Evolutionary conservation across 2,888 invertebrate species (phyloP).

Genomic region (Harpalus rufipes): DNA sequence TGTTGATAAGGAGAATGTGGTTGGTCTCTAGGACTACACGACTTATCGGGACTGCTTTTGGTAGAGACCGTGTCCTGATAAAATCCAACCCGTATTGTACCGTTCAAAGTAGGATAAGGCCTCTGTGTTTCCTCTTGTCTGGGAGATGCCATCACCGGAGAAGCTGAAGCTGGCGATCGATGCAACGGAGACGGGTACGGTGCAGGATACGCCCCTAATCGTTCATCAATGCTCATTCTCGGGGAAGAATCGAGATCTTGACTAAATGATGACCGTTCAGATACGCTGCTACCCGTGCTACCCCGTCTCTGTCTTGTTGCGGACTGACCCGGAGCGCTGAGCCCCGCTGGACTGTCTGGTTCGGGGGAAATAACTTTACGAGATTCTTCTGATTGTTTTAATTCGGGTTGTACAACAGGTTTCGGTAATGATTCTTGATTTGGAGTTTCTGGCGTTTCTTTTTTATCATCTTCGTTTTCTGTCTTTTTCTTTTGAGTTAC

Average conservation of each 20-base stretch:
- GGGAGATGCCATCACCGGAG: conserved; percentile 83
- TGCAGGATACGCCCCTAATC: conserved; percentile 82
- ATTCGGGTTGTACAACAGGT: conserved; percentile 72
- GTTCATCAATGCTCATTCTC: conserved; percentile 81
- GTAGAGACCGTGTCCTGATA: conserved; percentile 93
- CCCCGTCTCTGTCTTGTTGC: conserved; percentile 82
- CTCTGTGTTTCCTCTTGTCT: conserved; percentile 84
- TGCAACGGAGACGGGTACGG: conserved; percentile 87
- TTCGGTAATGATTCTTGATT: conserved; percentile 67
- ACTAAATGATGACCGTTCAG: conserved; percentile 88
- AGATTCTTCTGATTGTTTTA: conserved; percentile 69
- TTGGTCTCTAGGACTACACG: conserved; percentile 88
- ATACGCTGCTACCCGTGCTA: conserved; percentile 89
- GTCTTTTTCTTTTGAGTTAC: conserved; percentile 80
- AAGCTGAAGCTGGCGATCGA: conserved; percentile 86
- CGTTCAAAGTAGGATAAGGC: conserved; percentile 87
- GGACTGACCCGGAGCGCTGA: conserved; percentile 72
- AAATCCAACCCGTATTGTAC: conserved; percentile 91
- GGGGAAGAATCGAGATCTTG: conserved; percentile 86
- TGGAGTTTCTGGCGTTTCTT: conserved; percentile 75
- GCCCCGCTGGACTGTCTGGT: conserved; percentile 74
- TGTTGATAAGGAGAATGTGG: conserved; percentile 81
- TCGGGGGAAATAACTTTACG: conserved; percentile 71
- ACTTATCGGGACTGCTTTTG: conserved; percentile 91
- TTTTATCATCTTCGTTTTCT: conserved; percentile 73